Conservation (phyloP, 2,113 vertebrate genomes). For the Brachyhypopomus occidentalis region DNA sequence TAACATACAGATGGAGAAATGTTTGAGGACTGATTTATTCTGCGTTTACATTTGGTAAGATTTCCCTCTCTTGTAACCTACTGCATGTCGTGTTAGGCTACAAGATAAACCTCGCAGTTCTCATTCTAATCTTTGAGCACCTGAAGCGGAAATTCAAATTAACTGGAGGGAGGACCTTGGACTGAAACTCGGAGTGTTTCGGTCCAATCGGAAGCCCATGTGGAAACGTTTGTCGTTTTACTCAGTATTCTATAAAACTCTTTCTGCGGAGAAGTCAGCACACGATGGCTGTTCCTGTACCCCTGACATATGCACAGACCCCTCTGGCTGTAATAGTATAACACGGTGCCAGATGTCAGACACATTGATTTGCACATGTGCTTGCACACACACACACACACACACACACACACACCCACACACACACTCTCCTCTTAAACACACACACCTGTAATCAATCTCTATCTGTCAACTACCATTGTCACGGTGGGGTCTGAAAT, state of each 20-base stretch:
- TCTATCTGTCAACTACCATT: slow-evolving; percentile 50
- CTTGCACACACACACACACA: slow-evolving; percentile 20
- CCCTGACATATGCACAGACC: slow-evolving; percentile 38
- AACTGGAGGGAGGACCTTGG: not conserved
- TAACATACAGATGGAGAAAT: not conserved
- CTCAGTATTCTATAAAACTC: slow-evolving; percentile 47
- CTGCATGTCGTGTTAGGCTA: not conserved
- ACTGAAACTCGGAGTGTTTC: slow-evolving; percentile 6
- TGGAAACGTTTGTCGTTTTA: slow-evolving; percentile 50
- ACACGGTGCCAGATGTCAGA: slow-evolving; percentile 51
- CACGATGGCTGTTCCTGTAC: slow-evolving; percentile 33
- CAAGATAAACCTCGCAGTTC: not conserved
- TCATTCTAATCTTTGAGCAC: slow-evolving; percentile 13
- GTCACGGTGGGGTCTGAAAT: slow-evolving; percentile 47
- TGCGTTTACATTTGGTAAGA: not conserved
- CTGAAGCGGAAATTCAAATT: slow-evolving; percentile 17
- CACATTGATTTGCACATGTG: slow-evolving; percentile 36
- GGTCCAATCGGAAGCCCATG: slow-evolving; percentile 30
- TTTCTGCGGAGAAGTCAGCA: slow-evolving; percentile 34
- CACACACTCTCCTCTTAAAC: not conserved
- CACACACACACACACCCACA: not conserved
- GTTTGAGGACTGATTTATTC: not conserved
- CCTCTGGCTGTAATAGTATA: slow-evolving; percentile 47
- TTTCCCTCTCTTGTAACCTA: not conserved
- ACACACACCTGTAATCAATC: slow-evolving; percentile 50